phyloP scores from a whole-genome alignment of 92 coral and sea anemone genomes.

The Heteractis magnifica region DNA sequence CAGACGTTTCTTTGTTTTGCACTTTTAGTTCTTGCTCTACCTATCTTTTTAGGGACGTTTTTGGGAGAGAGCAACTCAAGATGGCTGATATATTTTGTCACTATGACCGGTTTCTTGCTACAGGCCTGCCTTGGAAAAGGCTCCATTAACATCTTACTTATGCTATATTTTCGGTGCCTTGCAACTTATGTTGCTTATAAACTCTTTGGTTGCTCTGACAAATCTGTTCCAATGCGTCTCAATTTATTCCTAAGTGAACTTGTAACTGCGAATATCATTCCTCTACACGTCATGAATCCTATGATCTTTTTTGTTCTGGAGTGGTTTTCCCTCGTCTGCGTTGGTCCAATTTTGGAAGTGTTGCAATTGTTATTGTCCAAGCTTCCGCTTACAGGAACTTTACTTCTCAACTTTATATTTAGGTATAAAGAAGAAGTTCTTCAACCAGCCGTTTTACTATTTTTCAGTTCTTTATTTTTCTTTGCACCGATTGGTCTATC shows the following conservation, averaged over 20 bases:
- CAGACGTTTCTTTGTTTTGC: background rate
- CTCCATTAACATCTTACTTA: background rate
- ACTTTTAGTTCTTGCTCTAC: background rate
- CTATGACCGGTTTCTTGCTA: background rate
- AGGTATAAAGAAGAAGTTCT: background rate
- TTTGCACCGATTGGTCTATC: background rate
- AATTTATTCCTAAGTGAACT: background rate
- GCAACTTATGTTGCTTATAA: background rate
- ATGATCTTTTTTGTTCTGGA: background rate
- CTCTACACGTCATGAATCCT: conserved; percentile 4
- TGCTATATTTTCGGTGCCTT: background rate
- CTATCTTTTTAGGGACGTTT: background rate
- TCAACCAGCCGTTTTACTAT: background rate
- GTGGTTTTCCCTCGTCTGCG: background rate
- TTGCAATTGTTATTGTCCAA: background rate
- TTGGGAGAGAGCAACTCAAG: background rate
- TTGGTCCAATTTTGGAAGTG: background rate
- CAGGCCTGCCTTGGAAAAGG: background rate
- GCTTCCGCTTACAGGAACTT: background rate
- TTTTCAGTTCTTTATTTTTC: background rate
- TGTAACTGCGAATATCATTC: background rate
- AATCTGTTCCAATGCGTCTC: background rate
- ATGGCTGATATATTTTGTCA: background rate
- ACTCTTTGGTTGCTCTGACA: background rate
- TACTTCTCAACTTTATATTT: background rate